phyloP scores from a whole-genome alignment of 2,797 vertebrate genomes.

The Hippocampus kuda region DNA sequence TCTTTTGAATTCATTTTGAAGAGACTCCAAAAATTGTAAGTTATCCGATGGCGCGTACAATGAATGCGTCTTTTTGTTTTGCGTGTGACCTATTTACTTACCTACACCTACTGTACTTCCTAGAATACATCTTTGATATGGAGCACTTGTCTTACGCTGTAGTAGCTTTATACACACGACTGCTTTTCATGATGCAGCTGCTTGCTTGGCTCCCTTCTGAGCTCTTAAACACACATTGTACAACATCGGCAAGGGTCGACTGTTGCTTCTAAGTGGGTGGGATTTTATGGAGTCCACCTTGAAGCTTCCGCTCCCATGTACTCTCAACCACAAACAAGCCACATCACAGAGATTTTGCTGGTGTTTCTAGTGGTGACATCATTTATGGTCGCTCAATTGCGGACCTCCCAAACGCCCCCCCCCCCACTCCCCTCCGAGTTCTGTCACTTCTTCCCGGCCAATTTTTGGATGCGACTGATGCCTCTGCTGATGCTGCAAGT shows the following conservation, averaged over 20 bases:
- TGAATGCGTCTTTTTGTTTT: not conserved
- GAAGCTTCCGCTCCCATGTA: slow-evolving; percentile 40
- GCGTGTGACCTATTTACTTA: not conserved
- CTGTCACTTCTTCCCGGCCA: slow-evolving; percentile 19
- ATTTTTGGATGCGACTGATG: not conserved
- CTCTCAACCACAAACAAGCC: slow-evolving; percentile 45
- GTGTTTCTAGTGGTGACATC: slow-evolving; percentile 44
- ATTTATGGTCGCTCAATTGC: slow-evolving; percentile 40
- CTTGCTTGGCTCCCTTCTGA: slow-evolving; percentile 43
- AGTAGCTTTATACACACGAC: slow-evolving; percentile 24
- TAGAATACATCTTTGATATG: not conserved
- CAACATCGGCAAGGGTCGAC: slow-evolving; percentile 40
- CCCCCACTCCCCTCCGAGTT: not conserved
- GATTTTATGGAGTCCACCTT: slow-evolving; percentile 38
- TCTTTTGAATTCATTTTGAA: not conserved
- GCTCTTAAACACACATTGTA: slow-evolving; percentile 46
- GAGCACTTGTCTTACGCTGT: not conserved
- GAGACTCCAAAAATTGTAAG: not conserved
- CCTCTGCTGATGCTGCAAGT: not conserved
- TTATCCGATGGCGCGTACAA: not conserved
- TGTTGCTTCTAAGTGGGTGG: slow-evolving; percentile 45
- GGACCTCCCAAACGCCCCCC: slow-evolving; percentile 31
- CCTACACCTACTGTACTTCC: not conserved
- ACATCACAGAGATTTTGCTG: slow-evolving; percentile 47
- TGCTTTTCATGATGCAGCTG: slow-evolving; percentile 29